phyloP scores from a whole-genome alignment of 2,797 vertebrate genomes.

The Serranus cabrilla region DNA sequence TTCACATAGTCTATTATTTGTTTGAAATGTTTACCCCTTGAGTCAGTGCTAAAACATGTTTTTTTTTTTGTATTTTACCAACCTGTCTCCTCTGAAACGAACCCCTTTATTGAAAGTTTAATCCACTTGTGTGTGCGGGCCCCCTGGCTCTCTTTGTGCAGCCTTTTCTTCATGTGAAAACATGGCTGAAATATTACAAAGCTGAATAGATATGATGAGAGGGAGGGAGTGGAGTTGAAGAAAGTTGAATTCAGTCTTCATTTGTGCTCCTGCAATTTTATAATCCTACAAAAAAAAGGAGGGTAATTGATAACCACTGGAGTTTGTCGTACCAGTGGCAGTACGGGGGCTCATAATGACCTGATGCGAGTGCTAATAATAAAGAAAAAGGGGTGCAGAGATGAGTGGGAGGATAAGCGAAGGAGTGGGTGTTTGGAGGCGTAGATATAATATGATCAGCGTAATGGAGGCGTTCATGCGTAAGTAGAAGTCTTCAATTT shows the following conservation, averaged over 20 bases:
- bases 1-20: constrained; percentile 17
- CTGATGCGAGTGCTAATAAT: constrained; percentile 33
- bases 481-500: constrained; percentile 65
- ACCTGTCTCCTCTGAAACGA: constrained; percentile 34
- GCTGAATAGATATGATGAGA: constrained; percentile 24
- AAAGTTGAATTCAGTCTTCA: constrained; percentile 4
- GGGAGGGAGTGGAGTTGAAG: constrained; percentile 3
- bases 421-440: constrained; percentile 51
- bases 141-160: constrained; percentile 27
- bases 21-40: constrained; percentile 44
- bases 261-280: constrained; percentile 25
- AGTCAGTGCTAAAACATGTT: constrained; percentile 20
- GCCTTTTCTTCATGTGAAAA: constrained; percentile 26
- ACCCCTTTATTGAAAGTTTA: constrained; percentile 38
- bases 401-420: constrained; percentile 55
- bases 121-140: constrained; percentile 23
- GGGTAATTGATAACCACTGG: constrained; percentile 44
- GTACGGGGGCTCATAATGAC: constrained; percentile 23
- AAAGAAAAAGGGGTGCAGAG: constrained; percentile 8
- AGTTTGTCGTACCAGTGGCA: constrained; percentile 12
- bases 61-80: constrained; percentile 10
- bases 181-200: constrained; percentile 34
- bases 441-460: constrained; percentile 58
- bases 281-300: constrained; percentile 23
- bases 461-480: constrained; percentile 66